Evolutionary conservation across 1,140 invertebrate genomes (phyloP).

Genomic region (Grapholita molesta): DNA sequence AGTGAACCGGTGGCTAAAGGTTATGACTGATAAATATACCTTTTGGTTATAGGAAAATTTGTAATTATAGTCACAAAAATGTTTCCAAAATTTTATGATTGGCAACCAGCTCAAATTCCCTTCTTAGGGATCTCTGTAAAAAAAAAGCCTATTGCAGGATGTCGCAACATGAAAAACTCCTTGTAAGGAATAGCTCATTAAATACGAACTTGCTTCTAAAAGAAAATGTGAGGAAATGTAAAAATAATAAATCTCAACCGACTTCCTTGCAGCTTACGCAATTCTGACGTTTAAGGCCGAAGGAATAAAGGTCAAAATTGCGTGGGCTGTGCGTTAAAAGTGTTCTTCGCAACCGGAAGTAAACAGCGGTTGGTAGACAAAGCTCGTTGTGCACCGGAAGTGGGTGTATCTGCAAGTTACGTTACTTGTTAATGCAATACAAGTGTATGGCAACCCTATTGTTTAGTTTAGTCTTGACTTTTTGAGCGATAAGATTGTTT

Average conservation of each 20-base stretch:
- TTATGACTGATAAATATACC: too few relatives aligned
- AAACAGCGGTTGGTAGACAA: slow-evolving; percentile 60
- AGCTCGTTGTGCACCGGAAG: slow-evolving; percentile 55
- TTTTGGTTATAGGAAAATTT: too few relatives aligned
- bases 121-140: too few relatives aligned
- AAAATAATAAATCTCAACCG: slow-evolving; percentile 52
- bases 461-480: neutral
- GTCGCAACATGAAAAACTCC: slow-evolving; percentile 1
- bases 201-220: slow-evolving; percentile 40
- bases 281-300: slow-evolving; percentile 19
- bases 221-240: slow-evolving; percentile 48
- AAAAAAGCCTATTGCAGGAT: neutral
- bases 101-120: too few relatives aligned
- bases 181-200: slow-evolving; percentile 52
- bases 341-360: slow-evolving; percentile 49
- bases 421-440: slow-evolving; percentile 33
- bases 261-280: neutral
- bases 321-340: slow-evolving; percentile 42
- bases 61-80: too few relatives aligned
- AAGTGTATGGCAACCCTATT: neutral
- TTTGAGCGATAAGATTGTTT: neutral
- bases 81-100: too few relatives aligned
- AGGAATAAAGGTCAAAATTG: slow-evolving; percentile 26
- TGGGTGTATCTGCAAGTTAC: slow-evolving; percentile 43
- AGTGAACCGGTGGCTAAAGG: too few relatives aligned